Evolutionary conservation across 2,797 vertebrate genomes (phyloP).

Genomic region (Anguilla marmorata): DNA sequence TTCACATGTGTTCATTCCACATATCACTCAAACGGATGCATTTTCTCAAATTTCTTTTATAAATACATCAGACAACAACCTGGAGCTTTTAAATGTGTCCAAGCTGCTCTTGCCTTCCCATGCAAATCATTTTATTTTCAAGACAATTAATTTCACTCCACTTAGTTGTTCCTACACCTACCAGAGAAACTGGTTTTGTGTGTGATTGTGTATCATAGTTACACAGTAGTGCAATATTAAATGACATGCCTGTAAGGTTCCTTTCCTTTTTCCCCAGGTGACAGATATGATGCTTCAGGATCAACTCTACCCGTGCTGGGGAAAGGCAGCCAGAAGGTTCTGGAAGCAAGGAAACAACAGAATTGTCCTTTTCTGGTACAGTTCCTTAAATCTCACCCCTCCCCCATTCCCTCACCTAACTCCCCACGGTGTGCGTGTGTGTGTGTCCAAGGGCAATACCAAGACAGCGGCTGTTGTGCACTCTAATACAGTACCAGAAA

Average conservation of each 20-base stretch:
- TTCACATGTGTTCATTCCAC: not conserved
- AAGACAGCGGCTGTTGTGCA: no score
- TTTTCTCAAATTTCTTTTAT: not conserved
- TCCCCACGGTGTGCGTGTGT: no score
- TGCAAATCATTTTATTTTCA: not conserved
- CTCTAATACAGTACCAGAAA: no score
- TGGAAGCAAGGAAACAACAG: constrained; percentile 93
- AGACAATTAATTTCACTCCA: not conserved
- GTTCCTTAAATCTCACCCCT: not conserved
- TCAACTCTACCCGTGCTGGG: constrained; percentile 91
- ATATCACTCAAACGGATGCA: not conserved
- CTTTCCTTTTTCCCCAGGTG: constrained; percentile 70
- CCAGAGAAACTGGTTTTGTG: not conserved
- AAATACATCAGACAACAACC: not conserved
- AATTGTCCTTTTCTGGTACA: constrained; percentile 95
- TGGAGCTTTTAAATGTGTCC: not conserved
- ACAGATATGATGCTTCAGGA: constrained; percentile 99
- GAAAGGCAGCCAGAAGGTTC: constrained; percentile 85
- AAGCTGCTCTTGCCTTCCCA: not conserved
- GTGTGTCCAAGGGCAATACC: no score
- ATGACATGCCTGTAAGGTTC: not conserved
- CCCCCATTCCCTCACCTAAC: not conserved
- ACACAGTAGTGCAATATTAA: not conserved
- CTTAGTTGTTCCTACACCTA: not conserved
- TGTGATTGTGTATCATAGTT: not conserved